Conservation (phyloP, 2,113 vertebrate species). For the Rhinichthys klamathensis region DNA sequence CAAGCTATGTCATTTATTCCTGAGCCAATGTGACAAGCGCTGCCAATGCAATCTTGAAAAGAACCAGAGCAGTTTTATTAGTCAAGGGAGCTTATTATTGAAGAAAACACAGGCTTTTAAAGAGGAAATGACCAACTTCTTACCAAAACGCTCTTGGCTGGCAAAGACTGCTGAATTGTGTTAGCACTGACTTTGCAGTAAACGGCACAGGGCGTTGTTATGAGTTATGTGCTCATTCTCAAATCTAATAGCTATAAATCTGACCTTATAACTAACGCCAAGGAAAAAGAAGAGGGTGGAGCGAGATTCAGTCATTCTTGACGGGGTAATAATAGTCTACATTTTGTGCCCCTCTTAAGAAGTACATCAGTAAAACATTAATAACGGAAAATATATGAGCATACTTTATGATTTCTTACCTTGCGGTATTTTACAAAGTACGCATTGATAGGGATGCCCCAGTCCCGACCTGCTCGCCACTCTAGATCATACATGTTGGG, state of each 20-base stretch:
- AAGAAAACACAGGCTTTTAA: conserved; percentile 56
- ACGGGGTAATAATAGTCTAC: not conserved
- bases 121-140: conserved; percentile 57
- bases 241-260: conserved; percentile 41
- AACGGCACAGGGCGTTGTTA: conserved; percentile 24
- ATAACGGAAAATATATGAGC: not conserved
- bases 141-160: conserved; percentile 23
- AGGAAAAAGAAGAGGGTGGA: conserved; percentile 1
- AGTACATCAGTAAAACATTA: not conserved
- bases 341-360: not conserved
- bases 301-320: not conserved
- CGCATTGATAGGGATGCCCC: conserved; percentile 86
- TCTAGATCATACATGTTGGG: conserved; percentile 86
- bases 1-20: conserved; percentile 68
- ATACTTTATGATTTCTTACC: conserved; percentile 70
- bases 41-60: conserved; percentile 61
- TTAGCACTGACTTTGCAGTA: conserved; percentile 35
- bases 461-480: conserved; percentile 88
- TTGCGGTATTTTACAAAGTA: conserved; percentile 97
- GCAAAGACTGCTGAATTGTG: not conserved
- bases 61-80: conserved; percentile 57
- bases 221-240: conserved; percentile 35
- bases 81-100: conserved; percentile 54
- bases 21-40: conserved; percentile 35
- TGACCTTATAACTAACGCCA: conserved; percentile 14